phyloP scores from a whole-genome alignment of 2,113 vertebrate species.

The Oncorhynchus tshawytscha region DNA sequence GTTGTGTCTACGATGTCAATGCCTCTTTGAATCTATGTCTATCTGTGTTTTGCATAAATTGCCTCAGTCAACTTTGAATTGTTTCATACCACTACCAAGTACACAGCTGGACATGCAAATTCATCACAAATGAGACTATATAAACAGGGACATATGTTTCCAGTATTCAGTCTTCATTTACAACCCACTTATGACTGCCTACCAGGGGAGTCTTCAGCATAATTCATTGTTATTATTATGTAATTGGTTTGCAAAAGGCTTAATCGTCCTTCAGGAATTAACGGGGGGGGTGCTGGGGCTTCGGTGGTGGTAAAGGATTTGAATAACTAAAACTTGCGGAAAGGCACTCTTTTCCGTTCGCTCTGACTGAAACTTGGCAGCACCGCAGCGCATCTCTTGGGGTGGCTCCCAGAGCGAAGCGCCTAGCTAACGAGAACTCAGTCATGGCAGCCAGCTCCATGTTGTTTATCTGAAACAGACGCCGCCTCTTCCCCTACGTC shows the following conservation, averaged over 20 bases:
- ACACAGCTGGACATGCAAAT: background rate
- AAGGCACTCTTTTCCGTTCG: slow-evolving; percentile 7
- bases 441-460: slow-evolving; percentile 25
- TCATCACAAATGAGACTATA: background rate
- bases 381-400: slow-evolving; percentile 21
- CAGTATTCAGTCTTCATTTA: slow-evolving; percentile 16
- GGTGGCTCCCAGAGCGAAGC: background rate
- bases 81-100: background rate
- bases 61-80: background rate
- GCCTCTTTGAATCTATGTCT: slow-evolving; percentile 24
- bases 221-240: slow-evolving; percentile 43
- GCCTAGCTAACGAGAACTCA: slow-evolving; percentile 22
- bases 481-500: slow-evolving; percentile 11
- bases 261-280: slow-evolving; percentile 44
- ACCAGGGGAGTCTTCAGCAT: slow-evolving; percentile 40
- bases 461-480: slow-evolving; percentile 25
- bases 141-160: slow-evolving; percentile 3
- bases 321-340: slow-evolving; percentile 14
- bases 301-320: slow-evolving; percentile 19
- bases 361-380: slow-evolving; percentile 29
- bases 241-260: slow-evolving; percentile 42
- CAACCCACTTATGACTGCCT: slow-evolving; percentile 18
- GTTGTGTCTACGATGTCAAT: slow-evolving; percentile 44
- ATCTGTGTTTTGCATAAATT: background rate
- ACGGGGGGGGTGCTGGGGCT: background rate